These are phyloP conservation scores for Xanthia togata DNA, from an alignment of 2,888 invertebrate genomes.

Conservation along the genomic window DNA sequence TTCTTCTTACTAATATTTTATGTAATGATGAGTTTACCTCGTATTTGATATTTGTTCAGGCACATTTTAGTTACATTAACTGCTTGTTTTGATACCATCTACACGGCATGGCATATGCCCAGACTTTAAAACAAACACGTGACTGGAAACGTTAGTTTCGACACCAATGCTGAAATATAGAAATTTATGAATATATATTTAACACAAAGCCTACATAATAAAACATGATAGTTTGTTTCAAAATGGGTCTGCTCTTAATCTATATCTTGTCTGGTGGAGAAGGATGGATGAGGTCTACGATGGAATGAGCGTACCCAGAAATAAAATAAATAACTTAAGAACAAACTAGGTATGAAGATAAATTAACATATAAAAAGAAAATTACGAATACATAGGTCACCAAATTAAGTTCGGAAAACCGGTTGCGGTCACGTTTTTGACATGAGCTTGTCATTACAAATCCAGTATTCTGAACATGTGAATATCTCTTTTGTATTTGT, in stretches of 20 bases:
- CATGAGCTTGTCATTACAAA: not conserved
- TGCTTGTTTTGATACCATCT: constrained; percentile 35
- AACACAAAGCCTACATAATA: not conserved
- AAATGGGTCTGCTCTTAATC: not conserved
- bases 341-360: not conserved
- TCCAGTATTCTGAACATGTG: constrained; percentile 1
- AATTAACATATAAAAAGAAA: constrained; percentile 28
- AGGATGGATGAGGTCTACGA: too few relatives aligned
- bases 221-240: not conserved
- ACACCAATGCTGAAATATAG: not conserved
- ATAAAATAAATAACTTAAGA: not conserved
- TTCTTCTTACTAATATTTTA: constrained; percentile 10
- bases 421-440: constrained; percentile 15
- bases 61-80: not conserved
- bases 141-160: not conserved
- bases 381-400: not conserved
- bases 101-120: constrained; percentile 11
- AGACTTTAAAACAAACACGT: constrained; percentile 18
- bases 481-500: not conserved
- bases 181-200: not conserved
- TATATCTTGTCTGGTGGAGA: not conserved
- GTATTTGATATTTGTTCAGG: constrained; percentile 9
- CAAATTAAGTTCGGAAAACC: not conserved
- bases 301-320: not conserved
- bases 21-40: not conserved